These are phyloP conservation scores for Ursus arctos DNA, from an alignment of 2,113 vertebrate genomes.

Conservation along the genomic window DNA sequence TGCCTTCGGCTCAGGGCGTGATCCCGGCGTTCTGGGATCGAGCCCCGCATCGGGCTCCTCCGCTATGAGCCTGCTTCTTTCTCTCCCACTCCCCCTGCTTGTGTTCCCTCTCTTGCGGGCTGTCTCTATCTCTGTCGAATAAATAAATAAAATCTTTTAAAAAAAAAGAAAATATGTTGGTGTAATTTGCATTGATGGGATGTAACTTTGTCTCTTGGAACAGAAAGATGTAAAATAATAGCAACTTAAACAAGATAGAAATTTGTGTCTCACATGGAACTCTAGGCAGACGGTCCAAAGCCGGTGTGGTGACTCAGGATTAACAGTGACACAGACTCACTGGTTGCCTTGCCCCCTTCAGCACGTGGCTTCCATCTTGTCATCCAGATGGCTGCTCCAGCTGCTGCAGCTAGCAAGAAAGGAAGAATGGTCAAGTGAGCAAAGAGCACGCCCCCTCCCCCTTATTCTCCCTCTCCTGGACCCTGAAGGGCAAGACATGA, in stretches of 20 bases:
- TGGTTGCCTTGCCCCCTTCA: neutral
- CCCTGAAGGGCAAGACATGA: neutral
- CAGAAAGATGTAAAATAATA: neutral
- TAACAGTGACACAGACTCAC: neutral
- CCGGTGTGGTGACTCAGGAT: too few relatives aligned
- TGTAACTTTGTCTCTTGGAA: neutral
- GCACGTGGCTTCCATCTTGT: neutral
- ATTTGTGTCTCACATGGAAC: neutral
- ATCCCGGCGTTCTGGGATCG: too few relatives aligned
- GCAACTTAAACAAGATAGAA: neutral
- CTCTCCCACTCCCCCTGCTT: too few relatives aligned
- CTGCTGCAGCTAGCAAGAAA: neutral
- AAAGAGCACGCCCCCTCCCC: neutral
- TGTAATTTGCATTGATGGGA: neutral
- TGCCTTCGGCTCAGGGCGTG: too few relatives aligned
- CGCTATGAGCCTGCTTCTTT: too few relatives aligned
- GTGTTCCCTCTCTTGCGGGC: too few relatives aligned
- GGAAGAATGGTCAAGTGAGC: neutral
- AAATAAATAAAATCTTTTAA: too few relatives aligned
- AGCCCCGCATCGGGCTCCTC: too few relatives aligned
- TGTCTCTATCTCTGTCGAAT: too few relatives aligned
- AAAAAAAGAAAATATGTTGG: too few relatives aligned
- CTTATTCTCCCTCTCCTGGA: too few relatives aligned
- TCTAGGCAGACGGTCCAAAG: neutral
- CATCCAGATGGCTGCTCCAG: neutral